These are phyloP conservation scores for Zaprionus davidi DNA, from an alignment of 1,140 invertebrate species.

Conservation along the genomic window DNA sequence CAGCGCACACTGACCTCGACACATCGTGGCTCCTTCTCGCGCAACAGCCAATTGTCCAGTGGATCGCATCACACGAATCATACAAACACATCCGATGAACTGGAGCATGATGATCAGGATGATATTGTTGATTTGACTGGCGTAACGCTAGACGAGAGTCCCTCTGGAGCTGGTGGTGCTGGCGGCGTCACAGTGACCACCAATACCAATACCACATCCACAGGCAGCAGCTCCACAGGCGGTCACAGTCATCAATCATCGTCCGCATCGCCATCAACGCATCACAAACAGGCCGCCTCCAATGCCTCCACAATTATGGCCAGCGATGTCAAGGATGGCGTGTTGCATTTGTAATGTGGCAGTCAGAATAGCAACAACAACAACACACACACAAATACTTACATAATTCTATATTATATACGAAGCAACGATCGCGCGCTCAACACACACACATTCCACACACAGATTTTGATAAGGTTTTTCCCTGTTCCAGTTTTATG, in stretches of 20 bases:
- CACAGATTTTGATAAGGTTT: constrained; percentile 50
- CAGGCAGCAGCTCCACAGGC: constrained; percentile 10
- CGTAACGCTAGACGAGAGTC: constrained; percentile 78
- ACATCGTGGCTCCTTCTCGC: constrained; percentile 90
- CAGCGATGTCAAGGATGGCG: constrained; percentile 81
- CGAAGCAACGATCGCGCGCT: constrained; percentile 4
- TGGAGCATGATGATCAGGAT: constrained; percentile 86
- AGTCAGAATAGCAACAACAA: constrained; percentile 7
- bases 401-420: constrained; percentile 26
- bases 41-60: constrained; percentile 91
- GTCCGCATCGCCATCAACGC: constrained; percentile 59
- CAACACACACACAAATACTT: constrained; percentile 30
- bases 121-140: constrained; percentile 90
- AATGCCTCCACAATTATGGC: constrained; percentile 79
- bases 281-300: constrained; percentile 75
- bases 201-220: constrained; percentile 9
- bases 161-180: constrained; percentile 35
- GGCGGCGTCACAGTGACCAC: neutral
- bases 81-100: constrained; percentile 87
- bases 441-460: constrained; percentile 30
- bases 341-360: constrained; percentile 72
- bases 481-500: constrained; percentile 52
- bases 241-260: constrained; percentile 36
- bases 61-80: constrained; percentile 89
- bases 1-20: constrained; percentile 90